Base-by-base conservation (phyloP, 2,797 vertebrate species). In the Poecile montanus region DNA sequence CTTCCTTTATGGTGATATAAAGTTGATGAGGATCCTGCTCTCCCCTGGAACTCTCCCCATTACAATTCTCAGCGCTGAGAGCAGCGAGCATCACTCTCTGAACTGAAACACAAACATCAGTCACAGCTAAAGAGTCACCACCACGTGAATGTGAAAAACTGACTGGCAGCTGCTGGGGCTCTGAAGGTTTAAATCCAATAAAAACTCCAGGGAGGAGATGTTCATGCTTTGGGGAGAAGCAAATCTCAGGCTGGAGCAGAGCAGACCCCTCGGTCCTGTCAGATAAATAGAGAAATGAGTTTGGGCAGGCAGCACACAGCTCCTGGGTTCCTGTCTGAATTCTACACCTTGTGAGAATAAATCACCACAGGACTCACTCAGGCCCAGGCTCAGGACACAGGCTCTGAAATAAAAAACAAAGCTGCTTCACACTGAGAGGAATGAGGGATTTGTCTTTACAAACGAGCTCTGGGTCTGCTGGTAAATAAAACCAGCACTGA, bases 291-390 rank as follows among this genome's bases (percentile, higher is more conserved):
- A 40, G 51, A 56, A 85, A 56, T 5, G 8, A 86, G 34, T 23
- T 11, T 34, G 67, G 21, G 50, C 63, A 86, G 73, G 30, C 29
- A 86, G 23, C 6, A 50, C 40, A 34, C 50, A 68, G 65, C 26
- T 50, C 53, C 68, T 10, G 5, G 30, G 57, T 12, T 68, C 58
- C 38, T 74, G 57, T 27, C 53, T 36, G 23, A 45, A 34, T 6
- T 42, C 61, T 67, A 1, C n/a, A 38, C 30, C 0, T 1, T 21
- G 13, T 0, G 21, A 68, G 3, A 20, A 38, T 11, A 15, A 13
- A 66, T 29, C 40, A 62, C 8, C 29, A 13, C 38, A 26, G 58
- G 20, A 53, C 10, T 16, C 51, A 32, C 22, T 29, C 17, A 30
- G 45, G 16, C 10, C 2, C 6, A 30, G 40, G 27, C 29, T 83